Evolutionary conservation across 2,113 vertebrate genomes (phyloP).

Genomic region (Nannospalax galili): DNA sequence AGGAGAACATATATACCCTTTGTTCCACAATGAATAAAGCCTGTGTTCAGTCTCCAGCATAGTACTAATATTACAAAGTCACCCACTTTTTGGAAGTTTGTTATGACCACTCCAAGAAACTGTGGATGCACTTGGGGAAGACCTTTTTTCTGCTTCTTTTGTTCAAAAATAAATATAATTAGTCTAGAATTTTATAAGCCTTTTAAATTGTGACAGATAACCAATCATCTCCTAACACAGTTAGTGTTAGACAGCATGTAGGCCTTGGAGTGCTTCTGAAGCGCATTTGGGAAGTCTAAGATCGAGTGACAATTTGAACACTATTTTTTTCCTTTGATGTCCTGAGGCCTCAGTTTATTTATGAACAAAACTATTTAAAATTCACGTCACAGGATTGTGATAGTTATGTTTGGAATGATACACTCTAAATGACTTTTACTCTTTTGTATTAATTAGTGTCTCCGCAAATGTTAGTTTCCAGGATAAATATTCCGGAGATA

Average conservation of each 20-base stretch:
- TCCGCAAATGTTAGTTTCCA: neutral
- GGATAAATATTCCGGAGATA: neutral
- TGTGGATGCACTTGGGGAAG: neutral
- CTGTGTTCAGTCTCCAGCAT: no score
- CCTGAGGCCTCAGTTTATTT: neutral
- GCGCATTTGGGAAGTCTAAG: neutral
- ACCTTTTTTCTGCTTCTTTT: neutral
- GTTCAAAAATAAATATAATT: neutral
- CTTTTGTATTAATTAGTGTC: neutral
- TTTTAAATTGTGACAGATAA: neutral
- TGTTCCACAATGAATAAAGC: neutral
- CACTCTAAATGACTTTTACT: neutral
- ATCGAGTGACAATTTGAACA: neutral
- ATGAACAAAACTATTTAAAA: neutral
- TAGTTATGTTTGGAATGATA: neutral
- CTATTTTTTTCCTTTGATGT: neutral
- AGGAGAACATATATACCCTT: neutral
- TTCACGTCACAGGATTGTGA: neutral
- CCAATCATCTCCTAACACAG: neutral
- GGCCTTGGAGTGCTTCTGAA: neutral
- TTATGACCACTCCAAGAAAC: neutral
- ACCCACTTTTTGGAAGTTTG: neutral
- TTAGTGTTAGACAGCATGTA: neutral
- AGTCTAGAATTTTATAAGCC: neutral
- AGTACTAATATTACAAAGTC: no score